phyloP scores from a whole-genome alignment of 1,140 invertebrate species.

The Cheumatopsyche charites region DNA sequence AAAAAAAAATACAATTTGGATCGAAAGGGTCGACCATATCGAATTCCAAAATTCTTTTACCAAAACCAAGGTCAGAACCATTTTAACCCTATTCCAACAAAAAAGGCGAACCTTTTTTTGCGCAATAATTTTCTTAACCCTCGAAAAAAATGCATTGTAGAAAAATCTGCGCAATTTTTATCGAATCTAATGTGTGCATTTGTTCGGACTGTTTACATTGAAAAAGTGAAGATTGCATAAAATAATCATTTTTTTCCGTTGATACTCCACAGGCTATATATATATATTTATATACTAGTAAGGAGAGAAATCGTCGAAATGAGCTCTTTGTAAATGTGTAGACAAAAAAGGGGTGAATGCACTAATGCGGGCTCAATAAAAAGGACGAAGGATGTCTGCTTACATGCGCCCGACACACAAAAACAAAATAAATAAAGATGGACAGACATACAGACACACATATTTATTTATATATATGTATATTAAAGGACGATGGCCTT shows the following conservation, averaged over 20 bases:
- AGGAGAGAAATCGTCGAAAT: no score
- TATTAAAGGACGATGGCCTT: no score
- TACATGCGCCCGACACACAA: conserved; percentile 9
- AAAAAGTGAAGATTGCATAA: no score
- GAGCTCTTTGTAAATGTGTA: neutral
- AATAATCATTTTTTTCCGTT: no score
- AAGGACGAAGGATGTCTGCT: neutral
- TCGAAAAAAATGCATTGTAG: conserved; percentile 34
- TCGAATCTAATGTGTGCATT: no score
- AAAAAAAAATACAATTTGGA: conserved; percentile 40
- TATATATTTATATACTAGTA: no score
- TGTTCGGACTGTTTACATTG: no score
- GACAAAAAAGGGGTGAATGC: conserved; percentile 14
- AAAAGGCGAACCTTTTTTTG: conserved; percentile 39
- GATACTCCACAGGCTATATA: no score
- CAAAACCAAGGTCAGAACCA: conserved; percentile 44
- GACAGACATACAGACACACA: neutral
- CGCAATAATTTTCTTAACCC: neutral
- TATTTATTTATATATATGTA: no score
- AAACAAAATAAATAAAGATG: conserved; percentile 12
- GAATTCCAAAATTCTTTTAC: conserved; percentile 43
- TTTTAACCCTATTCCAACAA: conserved; percentile 34
- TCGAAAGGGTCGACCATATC: conserved; percentile 47
- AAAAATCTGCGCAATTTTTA: conserved; percentile 15
- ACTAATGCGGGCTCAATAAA: conserved; percentile 1